Conservation (phyloP, 2,888 invertebrate genomes). For the Cephus rjabovi region DNA sequence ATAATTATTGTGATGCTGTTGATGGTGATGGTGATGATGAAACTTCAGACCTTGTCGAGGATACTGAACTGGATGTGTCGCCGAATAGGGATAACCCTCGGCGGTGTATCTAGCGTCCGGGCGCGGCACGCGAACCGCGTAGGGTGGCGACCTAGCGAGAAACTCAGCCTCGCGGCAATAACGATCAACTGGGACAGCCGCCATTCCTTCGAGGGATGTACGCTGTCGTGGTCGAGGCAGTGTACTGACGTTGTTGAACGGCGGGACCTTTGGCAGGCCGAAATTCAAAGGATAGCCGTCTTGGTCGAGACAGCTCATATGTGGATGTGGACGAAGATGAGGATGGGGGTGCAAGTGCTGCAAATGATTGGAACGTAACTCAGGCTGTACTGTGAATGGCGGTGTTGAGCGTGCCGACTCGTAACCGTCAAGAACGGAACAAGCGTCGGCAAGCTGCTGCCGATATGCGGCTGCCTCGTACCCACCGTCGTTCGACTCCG, state of each 20-base stretch:
- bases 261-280: slow-evolving; percentile 75
- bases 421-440: slow-evolving; percentile 51
- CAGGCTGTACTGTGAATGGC: slow-evolving; percentile 53
- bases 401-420: slow-evolving; percentile 30
- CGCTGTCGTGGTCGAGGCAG: slow-evolving; percentile 78
- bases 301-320: slow-evolving; percentile 74
- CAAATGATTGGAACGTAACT: slow-evolving; percentile 34
- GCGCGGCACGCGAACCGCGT: slow-evolving; percentile 57
- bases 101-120: slow-evolving; percentile 75
- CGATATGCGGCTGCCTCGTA: slow-evolving; percentile 35
- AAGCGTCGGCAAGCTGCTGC: slow-evolving; percentile 32
- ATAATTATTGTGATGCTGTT: slow-evolving; percentile 19
- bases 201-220: slow-evolving; percentile 63
- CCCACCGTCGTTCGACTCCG: slow-evolving; percentile 44
- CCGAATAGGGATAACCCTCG: slow-evolving; percentile 80
- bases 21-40: slow-evolving; percentile 60
- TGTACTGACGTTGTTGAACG: slow-evolving; percentile 78
- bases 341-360: slow-evolving; percentile 22
- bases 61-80: slow-evolving; percentile 66
- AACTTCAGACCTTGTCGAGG: slow-evolving; percentile 49
- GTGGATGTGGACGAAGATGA: slow-evolving; percentile 32
- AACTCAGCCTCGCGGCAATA: slow-evolving; percentile 77
- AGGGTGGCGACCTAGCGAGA: slow-evolving; percentile 69
- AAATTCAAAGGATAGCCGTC: slow-evolving; percentile 86
- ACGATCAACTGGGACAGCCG: slow-evolving; percentile 70